Base-by-base conservation (phyloP, 1,140 invertebrate genomes). In the Drosophila mayri region DNA sequence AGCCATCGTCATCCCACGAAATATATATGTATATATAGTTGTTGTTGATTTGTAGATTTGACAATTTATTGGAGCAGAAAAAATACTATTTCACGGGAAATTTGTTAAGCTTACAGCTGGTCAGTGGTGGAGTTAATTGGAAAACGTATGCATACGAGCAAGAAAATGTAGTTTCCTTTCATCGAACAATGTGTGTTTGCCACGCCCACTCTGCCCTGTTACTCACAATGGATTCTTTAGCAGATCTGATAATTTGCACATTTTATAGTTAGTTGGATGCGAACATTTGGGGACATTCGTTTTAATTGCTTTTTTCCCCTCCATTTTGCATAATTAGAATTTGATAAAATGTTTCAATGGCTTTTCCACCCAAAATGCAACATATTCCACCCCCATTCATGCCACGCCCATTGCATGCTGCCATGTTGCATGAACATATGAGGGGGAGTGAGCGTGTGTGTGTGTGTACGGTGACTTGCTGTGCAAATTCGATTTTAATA, bases 401-500 rank as follows among this genome's bases (percentile, higher is more conserved):
- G 41, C 54, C 75, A 77, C 74, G 57, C 63, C 74, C 74, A 70
- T 77, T 77, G 74, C 64, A 77, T 74, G 71, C 70, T 64, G 50
- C 35, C 41, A 40, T 32, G 55, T 57, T 71, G 50, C 47, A 38
- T 32, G 25, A 54, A 32, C 25, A 25, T 35, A 46, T 16, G 22
- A 5, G 12, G n/a, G 30, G 28, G 49, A 4, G 25, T 8, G 5
- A 4, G 2, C 14, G 50, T 14, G 18, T n/a, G 35, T 37, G 35
- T 37, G 35, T 55, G 35, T 55, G 10, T 55, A 20, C 5, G 52
- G 30, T 43, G 64, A 68, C 47, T 77, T 63, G 58, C 67, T 75
- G 59, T 79, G 78, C 71, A 90, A 88, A 85, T 88, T 88, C 70
- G 81, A 88, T 88, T 88, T 88, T 88, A 90, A 90, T 90, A 76